These are phyloP conservation scores for Habroteleia sp. DNA, from an alignment of 2,888 invertebrate species.

Conservation along the genomic window DNA sequence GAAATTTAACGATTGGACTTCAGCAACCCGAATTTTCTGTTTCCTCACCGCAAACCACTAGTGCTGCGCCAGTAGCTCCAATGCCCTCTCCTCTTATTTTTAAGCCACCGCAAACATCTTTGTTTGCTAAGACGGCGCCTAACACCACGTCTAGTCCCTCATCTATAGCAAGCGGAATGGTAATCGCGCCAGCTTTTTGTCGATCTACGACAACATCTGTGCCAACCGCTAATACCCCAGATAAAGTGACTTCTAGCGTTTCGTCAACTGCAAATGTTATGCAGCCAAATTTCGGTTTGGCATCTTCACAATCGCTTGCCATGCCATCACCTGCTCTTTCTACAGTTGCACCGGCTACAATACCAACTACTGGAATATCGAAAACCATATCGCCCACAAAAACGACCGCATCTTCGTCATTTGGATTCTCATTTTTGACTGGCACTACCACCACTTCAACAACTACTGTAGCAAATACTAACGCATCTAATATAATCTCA, in stretches of 20 bases:
- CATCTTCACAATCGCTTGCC: background rate
- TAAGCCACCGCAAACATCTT: constrained; percentile 53
- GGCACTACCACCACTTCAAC: background rate
- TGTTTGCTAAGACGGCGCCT: constrained; percentile 52
- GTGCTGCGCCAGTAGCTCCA: constrained; percentile 18
- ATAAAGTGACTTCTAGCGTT: constrained; percentile 16
- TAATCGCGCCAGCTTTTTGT: constrained; percentile 55
- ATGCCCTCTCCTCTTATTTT: constrained; percentile 56
- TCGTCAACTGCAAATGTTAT: background rate
- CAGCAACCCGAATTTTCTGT: constrained; percentile 59
- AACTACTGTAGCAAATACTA: background rate
- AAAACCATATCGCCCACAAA: background rate
- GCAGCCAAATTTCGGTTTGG: constrained; percentile 8
- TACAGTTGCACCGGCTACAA: constrained; percentile 6
- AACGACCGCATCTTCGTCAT: background rate
- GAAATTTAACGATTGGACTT: constrained; percentile 62
- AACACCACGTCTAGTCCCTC: constrained; percentile 56
- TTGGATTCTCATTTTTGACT: constrained; percentile 34
- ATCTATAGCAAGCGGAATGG: constrained; percentile 58
- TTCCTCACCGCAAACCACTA: constrained; percentile 13
- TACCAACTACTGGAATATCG: background rate
- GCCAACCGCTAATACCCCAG: background rate
- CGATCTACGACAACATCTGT: constrained; percentile 36
- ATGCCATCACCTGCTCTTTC: background rate
- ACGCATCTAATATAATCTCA: background rate